Percentiles rank a stretch among this genome's conserved stretches.
These are phyloP conservation scores for Bombus ignitus DNA, from an alignment of 1,140 invertebrate genomes.

Conservation along the genomic window DNA sequence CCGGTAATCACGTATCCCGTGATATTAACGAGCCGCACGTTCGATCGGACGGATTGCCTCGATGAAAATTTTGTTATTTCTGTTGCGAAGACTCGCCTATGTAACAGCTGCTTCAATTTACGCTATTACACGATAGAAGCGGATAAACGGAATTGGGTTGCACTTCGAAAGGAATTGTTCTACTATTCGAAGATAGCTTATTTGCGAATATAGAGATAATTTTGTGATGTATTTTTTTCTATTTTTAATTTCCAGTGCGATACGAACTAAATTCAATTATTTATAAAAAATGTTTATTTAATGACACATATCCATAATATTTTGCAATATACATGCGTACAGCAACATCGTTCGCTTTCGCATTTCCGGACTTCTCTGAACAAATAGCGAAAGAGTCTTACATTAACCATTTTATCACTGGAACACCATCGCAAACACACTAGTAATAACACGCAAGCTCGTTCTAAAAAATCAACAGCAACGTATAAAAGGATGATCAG, in stretches of 20 bases:
- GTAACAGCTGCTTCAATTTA: conserved; percentile 17
- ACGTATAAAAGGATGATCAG: background rate
- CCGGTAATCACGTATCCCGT: conserved; percentile 50
- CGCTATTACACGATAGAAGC: conserved; percentile 23
- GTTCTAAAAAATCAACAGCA: background rate
- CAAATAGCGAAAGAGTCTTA: too few relatives aligned
- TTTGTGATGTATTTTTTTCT: background rate
- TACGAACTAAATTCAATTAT: too few relatives aligned
- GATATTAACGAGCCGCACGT: conserved; percentile 39
- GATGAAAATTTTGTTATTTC: conserved; percentile 53
- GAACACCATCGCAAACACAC: background rate
- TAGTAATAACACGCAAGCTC: background rate
- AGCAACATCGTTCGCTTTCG: too few relatives aligned
- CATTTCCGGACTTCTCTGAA: too few relatives aligned
- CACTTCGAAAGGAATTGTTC: background rate
- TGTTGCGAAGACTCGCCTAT: conserved; percentile 3
- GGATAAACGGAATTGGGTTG: background rate
- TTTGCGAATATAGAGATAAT: background rate
- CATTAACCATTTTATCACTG: background rate
- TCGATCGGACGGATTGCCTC: conserved; percentile 35
- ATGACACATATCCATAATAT: too few relatives aligned
- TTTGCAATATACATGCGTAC: too few relatives aligned
- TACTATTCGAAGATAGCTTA: background rate
- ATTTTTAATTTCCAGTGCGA: too few relatives aligned
- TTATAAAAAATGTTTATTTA: too few relatives aligned